Conservation (phyloP, 2,113 vertebrate species). For the Oxyura jamaicensis region DNA sequence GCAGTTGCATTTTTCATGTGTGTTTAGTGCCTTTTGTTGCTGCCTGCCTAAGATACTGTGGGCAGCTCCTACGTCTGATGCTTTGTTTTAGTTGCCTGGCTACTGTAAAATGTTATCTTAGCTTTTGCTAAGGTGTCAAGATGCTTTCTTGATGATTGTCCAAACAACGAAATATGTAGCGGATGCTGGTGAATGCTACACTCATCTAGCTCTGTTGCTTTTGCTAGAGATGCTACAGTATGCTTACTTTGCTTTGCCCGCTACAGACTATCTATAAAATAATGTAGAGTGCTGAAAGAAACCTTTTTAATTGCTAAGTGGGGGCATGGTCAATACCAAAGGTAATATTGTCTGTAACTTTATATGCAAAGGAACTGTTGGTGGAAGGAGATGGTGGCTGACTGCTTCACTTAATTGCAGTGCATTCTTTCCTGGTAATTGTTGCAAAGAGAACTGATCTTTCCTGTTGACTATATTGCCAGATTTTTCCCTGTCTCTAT, state of each 20-base stretch:
- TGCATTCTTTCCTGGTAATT: constrained; percentile 9
- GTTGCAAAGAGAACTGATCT: background rate
- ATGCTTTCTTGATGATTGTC: constrained; percentile 54
- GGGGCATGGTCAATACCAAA: background rate
- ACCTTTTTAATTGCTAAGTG: background rate
- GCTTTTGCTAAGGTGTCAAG: constrained; percentile 45
- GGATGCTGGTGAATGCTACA: constrained; percentile 8
- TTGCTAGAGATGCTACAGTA: background rate
- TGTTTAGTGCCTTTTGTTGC: constrained; percentile 52
- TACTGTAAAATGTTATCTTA: constrained; percentile 60
- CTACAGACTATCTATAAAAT: background rate
- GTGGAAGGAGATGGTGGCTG: constrained; percentile 6
- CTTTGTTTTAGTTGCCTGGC: constrained; percentile 69
- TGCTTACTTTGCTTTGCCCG: background rate
- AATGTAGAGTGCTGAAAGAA: background rate
- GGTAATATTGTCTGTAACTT: background rate
- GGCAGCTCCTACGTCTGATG: constrained; percentile 10
- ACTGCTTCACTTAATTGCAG: background rate
- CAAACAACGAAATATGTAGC: constrained; percentile 30
- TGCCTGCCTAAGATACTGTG: constrained; percentile 15
- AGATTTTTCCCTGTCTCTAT: background rate
- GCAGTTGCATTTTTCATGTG: constrained; percentile 27
- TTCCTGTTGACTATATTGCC: background rate
- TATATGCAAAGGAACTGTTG: background rate
- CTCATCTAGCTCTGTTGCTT: constrained; percentile 28